A percentile compares a stretch with the other conserved stretches of the same genome.
phyloP scores from a whole-genome alignment of 2,888 invertebrate genomes.

The Zaprionus lineosus region DNA sequence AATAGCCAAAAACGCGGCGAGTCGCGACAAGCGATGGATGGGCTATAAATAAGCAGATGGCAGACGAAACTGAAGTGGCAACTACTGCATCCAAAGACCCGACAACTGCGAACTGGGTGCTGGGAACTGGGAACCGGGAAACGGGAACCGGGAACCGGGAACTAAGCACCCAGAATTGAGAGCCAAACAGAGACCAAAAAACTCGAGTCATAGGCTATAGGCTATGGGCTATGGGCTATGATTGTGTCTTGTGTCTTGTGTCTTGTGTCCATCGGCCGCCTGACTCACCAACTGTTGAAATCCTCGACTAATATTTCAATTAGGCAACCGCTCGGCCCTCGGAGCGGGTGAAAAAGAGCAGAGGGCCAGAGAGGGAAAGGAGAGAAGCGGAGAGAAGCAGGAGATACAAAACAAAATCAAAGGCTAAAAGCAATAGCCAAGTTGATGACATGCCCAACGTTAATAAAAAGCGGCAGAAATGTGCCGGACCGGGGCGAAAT shows the following conservation, averaged over 20 bases:
- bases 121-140: no score
- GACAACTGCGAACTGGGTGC: no score
- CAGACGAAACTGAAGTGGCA: constrained; percentile 60
- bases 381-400: no score
- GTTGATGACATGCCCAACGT: constrained; percentile 74
- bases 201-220: background rate
- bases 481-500: constrained; percentile 65
- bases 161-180: no score
- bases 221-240: no score
- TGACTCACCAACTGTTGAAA: constrained; percentile 25
- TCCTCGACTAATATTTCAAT: constrained; percentile 74
- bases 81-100: constrained; percentile 4
- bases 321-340: constrained; percentile 40
- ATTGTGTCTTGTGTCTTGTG: no score
- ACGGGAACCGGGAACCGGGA: no score
- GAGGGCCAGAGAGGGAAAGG: constrained; percentile 1
- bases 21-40: constrained; percentile 75
- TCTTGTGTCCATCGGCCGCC: no score
- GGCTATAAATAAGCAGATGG: constrained; percentile 68
- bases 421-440: constrained; percentile 51
- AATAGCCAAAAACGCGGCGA: constrained; percentile 58
- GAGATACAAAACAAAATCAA: no score
- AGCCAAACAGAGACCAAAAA: background rate
- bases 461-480: constrained; percentile 80
- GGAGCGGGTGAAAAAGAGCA: background rate